phyloP scores from a whole-genome alignment of 2,888 invertebrate species.

The Gonocerus acuteangulatus region DNA sequence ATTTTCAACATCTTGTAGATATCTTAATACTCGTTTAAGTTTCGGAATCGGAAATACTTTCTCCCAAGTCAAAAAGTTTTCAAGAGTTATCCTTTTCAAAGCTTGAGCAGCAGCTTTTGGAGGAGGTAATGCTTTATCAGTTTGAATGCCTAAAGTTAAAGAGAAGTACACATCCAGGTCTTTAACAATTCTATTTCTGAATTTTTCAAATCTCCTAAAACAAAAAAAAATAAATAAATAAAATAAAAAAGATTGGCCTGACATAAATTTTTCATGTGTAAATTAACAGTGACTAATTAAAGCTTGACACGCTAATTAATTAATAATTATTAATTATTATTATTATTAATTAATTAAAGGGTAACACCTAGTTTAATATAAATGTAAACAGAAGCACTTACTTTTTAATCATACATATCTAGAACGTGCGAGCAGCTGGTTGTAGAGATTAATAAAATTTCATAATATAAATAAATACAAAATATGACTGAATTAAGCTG shows the following conservation, averaged over 20 bases:
- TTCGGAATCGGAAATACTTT: constrained; percentile 47
- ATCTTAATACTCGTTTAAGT: constrained; percentile 45
- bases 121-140: constrained; percentile 46
- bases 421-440: no score
- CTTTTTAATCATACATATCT: no score
- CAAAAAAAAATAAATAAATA: not conserved
- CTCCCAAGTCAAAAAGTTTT: constrained; percentile 48
- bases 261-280: no score
- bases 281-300: no score
- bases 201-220: constrained; percentile 48
- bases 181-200: constrained; percentile 46
- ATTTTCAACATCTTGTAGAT: constrained; percentile 39
- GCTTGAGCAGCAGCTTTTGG: constrained; percentile 46
- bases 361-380: no score
- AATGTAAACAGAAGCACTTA: no score
- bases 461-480: no score
- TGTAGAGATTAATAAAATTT: no score
- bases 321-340: no score
- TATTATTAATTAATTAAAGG: no score
- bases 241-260: not conserved
- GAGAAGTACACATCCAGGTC: constrained; percentile 43
- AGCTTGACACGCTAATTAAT: no score
- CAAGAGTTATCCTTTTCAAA: constrained; percentile 45
- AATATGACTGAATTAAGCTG: no score
- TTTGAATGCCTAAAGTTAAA: constrained; percentile 46